phyloP scores from a whole-genome alignment of 1,140 invertebrate genomes.

The Chelonus insularis region DNA sequence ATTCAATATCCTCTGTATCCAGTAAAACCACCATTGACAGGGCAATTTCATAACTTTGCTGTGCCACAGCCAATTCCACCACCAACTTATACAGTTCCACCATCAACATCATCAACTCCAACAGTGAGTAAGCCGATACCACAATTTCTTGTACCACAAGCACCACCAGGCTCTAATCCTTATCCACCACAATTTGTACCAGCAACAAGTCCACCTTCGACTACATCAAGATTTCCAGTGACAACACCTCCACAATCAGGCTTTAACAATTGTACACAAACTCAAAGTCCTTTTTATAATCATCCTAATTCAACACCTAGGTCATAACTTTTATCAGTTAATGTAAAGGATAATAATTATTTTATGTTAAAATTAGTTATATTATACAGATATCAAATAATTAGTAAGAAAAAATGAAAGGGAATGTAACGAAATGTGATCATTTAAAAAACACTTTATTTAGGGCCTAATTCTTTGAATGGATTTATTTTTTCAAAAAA shows the following conservation, averaged over 20 bases:
- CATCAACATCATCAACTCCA: constrained; percentile 21
- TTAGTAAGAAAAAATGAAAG: too few species aligned
- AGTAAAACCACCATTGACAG: constrained; percentile 29
- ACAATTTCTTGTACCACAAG: constrained; percentile 50
- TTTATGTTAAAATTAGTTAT: constrained; percentile 14
- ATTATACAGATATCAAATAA: too few species aligned
- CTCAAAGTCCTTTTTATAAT: constrained; percentile 45
- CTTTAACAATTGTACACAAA: constrained; percentile 23
- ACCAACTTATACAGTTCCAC: constrained; percentile 31
- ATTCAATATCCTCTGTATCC: constrained; percentile 49
- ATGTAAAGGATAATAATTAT: background rate
- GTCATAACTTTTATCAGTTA: constrained; percentile 39
- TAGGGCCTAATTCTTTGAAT: background rate
- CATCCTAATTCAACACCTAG: constrained; percentile 45
- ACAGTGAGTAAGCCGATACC: constrained; percentile 27
- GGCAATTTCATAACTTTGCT: constrained; percentile 41
- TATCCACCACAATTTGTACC: constrained; percentile 52
- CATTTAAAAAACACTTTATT: too few species aligned
- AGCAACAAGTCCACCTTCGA: constrained; percentile 26
- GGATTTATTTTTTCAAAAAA: background rate
- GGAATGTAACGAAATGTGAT: too few species aligned
- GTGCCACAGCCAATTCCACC: constrained; percentile 32
- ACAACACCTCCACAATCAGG: constrained; percentile 25
- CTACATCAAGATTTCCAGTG: constrained; percentile 30
- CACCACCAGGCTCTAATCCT: constrained; percentile 55